Base-by-base conservation (phyloP, 2,888 invertebrate genomes). In the Hyposoter dolosus region DNA sequence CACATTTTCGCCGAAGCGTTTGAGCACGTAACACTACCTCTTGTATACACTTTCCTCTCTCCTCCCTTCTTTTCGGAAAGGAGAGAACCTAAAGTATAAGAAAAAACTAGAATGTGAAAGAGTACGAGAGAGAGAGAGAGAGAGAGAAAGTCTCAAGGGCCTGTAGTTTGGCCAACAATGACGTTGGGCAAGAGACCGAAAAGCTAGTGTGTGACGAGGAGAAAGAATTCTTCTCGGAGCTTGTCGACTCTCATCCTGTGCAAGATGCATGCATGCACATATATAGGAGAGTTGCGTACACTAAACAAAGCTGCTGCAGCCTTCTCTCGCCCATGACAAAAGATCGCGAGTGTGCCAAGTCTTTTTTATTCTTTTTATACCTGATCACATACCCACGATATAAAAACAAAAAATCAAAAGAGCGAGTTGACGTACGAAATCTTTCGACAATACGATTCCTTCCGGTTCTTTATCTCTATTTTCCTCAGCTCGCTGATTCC, bases 131-230 rank as follows among this genome's bases (percentile, higher is more conserved):
- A 32, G 69, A 47, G 82, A 81, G 72, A 78, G 63, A 82, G 82
- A 77, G 76, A 65, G 45, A 50, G 50, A 47, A 74, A 78, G 88
- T 89, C 91, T 91, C 89, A 88, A 92, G 90, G 87, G 88, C 88
- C 88, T 87, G 90, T 91, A 92, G 91, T 92, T 93, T 92, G 91
- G 90, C 89, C 91, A 91, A 92, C 92, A 91, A 92, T 90, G 91
- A 85, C 82, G 82, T 82, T 71, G 83, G 69, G 76, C 72, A 43
- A 74, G 56, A 65, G 65, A 47, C 65, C 76, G n/a, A 65, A 65
- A 72, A 78, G 77, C 72, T 76, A 40, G 40, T 47, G 40, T 35
- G 80, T 77, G 68, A 77, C 74, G 68, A 86, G 56, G 83, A 77
- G 77, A 66, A 75, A 75, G 78, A 84, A 76, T 68, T 74, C 65